Evolutionary conservation across 2,888 invertebrate species (phyloP).

Genomic region (Drosophila neutralis): DNA sequence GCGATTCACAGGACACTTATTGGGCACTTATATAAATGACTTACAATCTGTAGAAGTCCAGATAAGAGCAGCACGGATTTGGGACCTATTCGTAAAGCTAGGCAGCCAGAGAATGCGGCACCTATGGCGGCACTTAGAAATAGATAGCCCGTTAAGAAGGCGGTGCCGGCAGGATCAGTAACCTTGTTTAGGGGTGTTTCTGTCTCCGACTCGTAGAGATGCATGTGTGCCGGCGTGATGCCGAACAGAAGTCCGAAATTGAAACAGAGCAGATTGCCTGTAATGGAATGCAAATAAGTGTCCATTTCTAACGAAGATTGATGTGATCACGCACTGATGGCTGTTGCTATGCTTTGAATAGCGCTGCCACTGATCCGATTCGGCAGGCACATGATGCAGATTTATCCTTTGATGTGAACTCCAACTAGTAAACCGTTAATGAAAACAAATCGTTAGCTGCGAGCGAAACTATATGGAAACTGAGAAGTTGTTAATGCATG

Average conservation of each 20-base stretch:
- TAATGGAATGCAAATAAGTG: not conserved
- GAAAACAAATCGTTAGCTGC: constrained; percentile 7
- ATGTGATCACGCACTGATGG: constrained; percentile 55
- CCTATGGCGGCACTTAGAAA: constrained; percentile 79
- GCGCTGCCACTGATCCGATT: constrained; percentile 61
- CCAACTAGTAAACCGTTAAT: not conserved
- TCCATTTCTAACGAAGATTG: not conserved
- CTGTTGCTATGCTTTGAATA: constrained; percentile 69
- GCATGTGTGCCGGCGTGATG: constrained; percentile 78
- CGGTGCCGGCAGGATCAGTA: constrained; percentile 67
- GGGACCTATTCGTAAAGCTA: constrained; percentile 76
- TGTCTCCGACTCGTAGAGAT: constrained; percentile 71
- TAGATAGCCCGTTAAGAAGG: constrained; percentile 74
- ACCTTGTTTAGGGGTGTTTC: constrained; percentile 70
- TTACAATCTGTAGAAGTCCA: constrained; percentile 82
- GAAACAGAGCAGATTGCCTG: constrained; percentile 80
- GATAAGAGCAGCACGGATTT: constrained; percentile 73
- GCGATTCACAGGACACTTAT: not conserved
- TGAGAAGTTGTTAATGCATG: constrained; percentile 51
- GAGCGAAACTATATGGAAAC: constrained; percentile 43
- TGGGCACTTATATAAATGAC: constrained; percentile 22
- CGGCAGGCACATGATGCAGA: constrained; percentile 74
- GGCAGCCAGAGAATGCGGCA: constrained; percentile 72
- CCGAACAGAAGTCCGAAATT: constrained; percentile 83
- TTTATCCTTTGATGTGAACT: not conserved